These are phyloP conservation scores for Ceuthmochares aereus DNA, from an alignment of 2,113 vertebrate genomes.

Conservation along the genomic window DNA sequence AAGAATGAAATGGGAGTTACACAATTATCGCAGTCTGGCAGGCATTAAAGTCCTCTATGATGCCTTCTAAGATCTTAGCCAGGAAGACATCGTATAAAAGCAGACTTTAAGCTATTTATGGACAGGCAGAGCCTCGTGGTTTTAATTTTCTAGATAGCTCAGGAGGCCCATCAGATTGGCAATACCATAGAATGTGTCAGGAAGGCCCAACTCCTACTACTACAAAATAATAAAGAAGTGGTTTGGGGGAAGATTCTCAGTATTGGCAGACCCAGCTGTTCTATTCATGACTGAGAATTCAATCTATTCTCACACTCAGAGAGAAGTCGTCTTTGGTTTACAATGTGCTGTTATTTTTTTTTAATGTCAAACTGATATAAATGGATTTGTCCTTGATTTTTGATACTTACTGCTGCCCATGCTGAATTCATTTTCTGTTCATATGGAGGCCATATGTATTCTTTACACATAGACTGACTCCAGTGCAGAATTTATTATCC, in stretches of 20 bases:
- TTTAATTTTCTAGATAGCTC: slow-evolving; percentile 36
- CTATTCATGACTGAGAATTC: not conserved
- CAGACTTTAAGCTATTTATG: slow-evolving; percentile 34
- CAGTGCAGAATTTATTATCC: slow-evolving; percentile 11
- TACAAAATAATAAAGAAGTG: not conserved
- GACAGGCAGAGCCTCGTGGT: not conserved
- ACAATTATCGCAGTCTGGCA: not conserved
- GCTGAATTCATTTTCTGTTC: slow-evolving; percentile 36
- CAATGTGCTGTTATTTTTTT: not conserved
- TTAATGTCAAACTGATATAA: not conserved
- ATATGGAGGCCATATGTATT: slow-evolving; percentile 48
- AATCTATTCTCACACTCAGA: not conserved
- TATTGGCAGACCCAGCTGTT: not conserved
- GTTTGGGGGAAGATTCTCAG: fast-evolving
- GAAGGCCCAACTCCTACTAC: not conserved
- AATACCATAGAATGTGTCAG: not conserved
- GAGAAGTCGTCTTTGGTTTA: not conserved
- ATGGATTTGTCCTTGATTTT: not conserved
- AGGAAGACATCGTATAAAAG: not conserved
- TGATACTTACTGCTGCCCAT: not conserved
- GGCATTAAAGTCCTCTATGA: not conserved
- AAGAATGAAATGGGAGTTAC: slow-evolving; percentile 1
- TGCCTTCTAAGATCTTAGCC: not conserved
- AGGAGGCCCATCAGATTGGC: not conserved
- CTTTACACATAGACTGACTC: not conserved